phyloP scores from a whole-genome alignment of 2,888 invertebrate genomes.

The Caenorhabditis sp. region DNA sequence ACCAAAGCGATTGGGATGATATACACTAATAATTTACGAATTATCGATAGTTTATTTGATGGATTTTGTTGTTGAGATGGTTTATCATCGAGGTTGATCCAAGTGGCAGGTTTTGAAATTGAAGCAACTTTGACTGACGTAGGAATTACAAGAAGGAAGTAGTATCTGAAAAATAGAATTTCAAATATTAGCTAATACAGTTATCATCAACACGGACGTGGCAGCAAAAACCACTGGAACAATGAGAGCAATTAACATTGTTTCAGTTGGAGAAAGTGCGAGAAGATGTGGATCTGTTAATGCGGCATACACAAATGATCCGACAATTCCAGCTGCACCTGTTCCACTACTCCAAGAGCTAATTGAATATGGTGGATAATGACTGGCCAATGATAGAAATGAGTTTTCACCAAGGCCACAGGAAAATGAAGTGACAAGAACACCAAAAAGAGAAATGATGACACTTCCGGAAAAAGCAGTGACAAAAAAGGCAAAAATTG shows the following conservation, averaged over 20 bases:
- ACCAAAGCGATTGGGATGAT: constrained; percentile 82
- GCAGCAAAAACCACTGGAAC: constrained; percentile 16
- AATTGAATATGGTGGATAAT: constrained; percentile 15
- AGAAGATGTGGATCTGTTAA: constrained; percentile 20
- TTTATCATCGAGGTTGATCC: background rate
- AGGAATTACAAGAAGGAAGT: background rate
- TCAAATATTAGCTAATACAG: no score
- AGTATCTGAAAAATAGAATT: no score
- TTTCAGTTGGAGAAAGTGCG: constrained; percentile 11
- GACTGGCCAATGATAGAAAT: constrained; percentile 24
- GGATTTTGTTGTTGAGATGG: background rate
- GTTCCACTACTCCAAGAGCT: constrained; percentile 24
- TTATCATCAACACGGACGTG: no score
- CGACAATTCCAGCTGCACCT: constrained; percentile 20
- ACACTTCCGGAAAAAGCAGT: constrained; percentile 19
- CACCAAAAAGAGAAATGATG: constrained; percentile 15
- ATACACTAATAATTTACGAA: constrained; percentile 73
- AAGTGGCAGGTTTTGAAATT: background rate
- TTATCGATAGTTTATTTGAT: background rate
- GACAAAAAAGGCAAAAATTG: constrained; percentile 12
- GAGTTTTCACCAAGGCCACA: constrained; percentile 27
- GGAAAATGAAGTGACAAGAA: constrained; percentile 15
- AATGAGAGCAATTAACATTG: constrained; percentile 16
- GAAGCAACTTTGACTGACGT: background rate
- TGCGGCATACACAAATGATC: constrained; percentile 19